Evolutionary conservation across 2,888 invertebrate species (phyloP).

Genomic region (Pseudococcus jackbeardsleyi): DNA sequence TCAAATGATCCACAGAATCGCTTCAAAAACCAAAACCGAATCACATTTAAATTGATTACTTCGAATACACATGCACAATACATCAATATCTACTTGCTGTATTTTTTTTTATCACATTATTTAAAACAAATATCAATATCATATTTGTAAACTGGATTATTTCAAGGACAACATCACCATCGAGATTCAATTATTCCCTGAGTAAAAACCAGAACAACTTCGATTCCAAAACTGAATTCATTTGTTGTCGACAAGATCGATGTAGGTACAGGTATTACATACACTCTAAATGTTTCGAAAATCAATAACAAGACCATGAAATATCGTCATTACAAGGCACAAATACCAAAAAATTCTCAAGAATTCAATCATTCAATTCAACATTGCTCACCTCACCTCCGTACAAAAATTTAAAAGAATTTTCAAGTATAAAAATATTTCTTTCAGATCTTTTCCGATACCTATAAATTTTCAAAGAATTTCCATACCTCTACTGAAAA

Average conservation of each 20-base stretch:
- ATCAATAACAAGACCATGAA: neutral
- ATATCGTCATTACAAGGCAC: neutral
- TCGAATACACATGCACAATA: neutral
- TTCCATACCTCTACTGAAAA: neutral
- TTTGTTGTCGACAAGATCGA: too few relatives aligned
- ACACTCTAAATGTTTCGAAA: neutral
- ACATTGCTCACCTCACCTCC: neutral
- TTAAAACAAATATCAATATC: conserved; percentile 18
- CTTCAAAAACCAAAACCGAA: neutral
- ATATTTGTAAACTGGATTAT: neutral
- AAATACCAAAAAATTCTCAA: neutral
- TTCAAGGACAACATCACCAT: neutral
- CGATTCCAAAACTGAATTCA: neutral
- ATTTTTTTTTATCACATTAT: neutral
- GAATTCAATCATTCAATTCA: neutral
- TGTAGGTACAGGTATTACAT: too few relatives aligned
- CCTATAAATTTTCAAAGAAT: neutral
- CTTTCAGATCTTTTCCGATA: too few relatives aligned
- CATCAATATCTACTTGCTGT: neutral
- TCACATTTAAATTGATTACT: neutral
- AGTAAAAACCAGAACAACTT: neutral
- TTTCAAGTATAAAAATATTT: neutral
- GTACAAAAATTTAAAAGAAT: neutral
- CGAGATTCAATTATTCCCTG: neutral
- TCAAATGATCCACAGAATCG: too few relatives aligned